Base-by-base conservation (phyloP, 1,140 invertebrate species). In the Ceratoteleas bidentatus region DNA sequence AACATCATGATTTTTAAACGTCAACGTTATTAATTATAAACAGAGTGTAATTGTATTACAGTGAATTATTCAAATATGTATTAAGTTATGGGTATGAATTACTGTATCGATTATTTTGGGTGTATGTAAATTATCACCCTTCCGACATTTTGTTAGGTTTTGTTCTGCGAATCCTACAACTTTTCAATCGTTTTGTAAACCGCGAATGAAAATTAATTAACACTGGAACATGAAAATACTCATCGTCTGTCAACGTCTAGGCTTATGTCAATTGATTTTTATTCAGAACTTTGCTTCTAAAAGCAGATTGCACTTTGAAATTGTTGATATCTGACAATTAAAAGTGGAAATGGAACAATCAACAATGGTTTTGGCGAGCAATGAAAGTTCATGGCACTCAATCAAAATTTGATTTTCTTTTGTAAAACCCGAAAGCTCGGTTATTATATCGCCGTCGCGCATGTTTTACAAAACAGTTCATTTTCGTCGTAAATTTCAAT, bases 351-450 rank as follows among this genome's bases (percentile, higher is more conserved):
- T 52, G 7, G 49, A 16, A 52, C 49, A 52, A 52, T 52, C 49
- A 52, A 52, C 14, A 52, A 24, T 24, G 16, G 16, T 52, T 52
- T 24, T 52, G 49, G 14, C 16, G 8, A 52, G 13, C 49, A 13
- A 52, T 52, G 16, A 52, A 52, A 24, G 8, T 52, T 6, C 13
- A 24, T 52, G 49, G 16, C 14, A 24, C 13, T 24, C 49, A 52
- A 52, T 52, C 49, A 52, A 52, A 52, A 52, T 52, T 52, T 52
- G 16, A 52, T 24, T 52, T 47, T 47, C 45, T 47, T 47, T 47
- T n/a, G 13, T 47, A 47, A 47, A 47, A 47, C 7, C 36, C 10
- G 36, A 47, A 47, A 47, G 45, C 45, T 2, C 3, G 10, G 6
- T 47, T 47, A 13, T 47, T 13, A 10, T 6, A n/a, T 11, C 13